Base-by-base conservation (phyloP, 2,113 vertebrate species). In the Etia nguti region DNA sequence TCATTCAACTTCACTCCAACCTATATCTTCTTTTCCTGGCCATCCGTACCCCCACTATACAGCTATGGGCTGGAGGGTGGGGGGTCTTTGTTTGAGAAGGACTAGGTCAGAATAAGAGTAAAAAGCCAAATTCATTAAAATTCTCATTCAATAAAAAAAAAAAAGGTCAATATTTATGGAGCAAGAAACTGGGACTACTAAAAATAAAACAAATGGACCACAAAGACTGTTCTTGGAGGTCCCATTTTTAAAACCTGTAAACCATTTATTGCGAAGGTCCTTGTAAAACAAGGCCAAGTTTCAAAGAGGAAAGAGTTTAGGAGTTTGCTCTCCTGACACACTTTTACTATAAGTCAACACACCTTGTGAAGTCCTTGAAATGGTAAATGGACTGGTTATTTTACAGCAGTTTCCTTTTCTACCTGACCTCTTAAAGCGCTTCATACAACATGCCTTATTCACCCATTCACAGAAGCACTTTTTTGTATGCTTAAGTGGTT, bases 261-360 rank as follows among this genome's bases (percentile, higher is more conserved):
- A 92, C 20, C 34, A 29, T 82, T 85, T 60, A 38, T 55, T 1
- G 16, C 84, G 3, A 52, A 55, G 68, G 65, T 48, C 18, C 43
- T 59, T 34, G 55, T 57, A 91, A 91, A 91, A 92, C 4, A 24
- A 90, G 88, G 86, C 79, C 86, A 88, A 24, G n/a, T 65, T 80
- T 73, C 62, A 60, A 79, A 9, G 83, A 89, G 81, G 41, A 43
- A 79, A 73, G 55, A 4, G 12, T 68, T 48, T 3, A 82, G 79
- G 80, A 87, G 55, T 89, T 86, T 89, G 82, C 50, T 79, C 52
- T 79, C 13, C 46, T 89, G 75, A 88, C 88, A 90, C 56, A 90
- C 83, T 86, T 93, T 87, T 48, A 82, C 77, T 12, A 34, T 43
- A n/a, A 77, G 79, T 82, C 79, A 85, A 90, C 73, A 82, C 50